These are phyloP conservation scores for Rutilus rutilus DNA, from an alignment of 2,113 vertebrate species.

Conservation along the genomic window DNA sequence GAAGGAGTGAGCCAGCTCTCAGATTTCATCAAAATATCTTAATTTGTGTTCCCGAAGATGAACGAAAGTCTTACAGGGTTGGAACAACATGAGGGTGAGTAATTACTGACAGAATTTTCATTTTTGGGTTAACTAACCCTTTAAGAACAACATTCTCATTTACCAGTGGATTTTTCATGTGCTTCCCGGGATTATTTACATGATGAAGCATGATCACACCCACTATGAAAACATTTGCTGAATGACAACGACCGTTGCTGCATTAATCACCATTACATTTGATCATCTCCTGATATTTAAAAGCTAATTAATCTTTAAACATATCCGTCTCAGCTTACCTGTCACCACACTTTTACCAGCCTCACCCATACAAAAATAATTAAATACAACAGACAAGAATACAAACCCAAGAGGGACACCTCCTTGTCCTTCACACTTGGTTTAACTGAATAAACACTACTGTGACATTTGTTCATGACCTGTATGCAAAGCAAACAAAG, in stretches of 20 bases:
- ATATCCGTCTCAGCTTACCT: background rate
- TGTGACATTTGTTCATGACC: background rate
- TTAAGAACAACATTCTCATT: background rate
- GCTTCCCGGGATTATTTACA: background rate
- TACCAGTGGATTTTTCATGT: background rate
- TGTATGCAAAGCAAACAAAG: slow-evolving; percentile 21
- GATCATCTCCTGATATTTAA: background rate
- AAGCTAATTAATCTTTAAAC: background rate
- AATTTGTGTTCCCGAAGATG: too few relatives aligned
- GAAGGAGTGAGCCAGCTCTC: too few relatives aligned
- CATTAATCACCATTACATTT: background rate
- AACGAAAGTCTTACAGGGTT: too few relatives aligned
- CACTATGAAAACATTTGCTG: slow-evolving; percentile 17
- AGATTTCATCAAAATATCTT: too few relatives aligned
- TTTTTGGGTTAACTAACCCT: too few relatives aligned
- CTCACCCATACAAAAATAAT: background rate
- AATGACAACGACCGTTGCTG: background rate
- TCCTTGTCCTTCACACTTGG: slow-evolving; percentile 17
- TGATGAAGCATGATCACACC: background rate
- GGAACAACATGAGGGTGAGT: too few relatives aligned
- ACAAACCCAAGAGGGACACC: background rate
- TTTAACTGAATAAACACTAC: slow-evolving; percentile 2
- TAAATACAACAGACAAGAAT: slow-evolving; percentile 7
- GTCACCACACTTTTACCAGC: background rate
- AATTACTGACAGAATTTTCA: too few relatives aligned